A percentile compares a stretch with the other conserved stretches of the same genome.
phyloP scores from a whole-genome alignment of 2,113 vertebrate species.

The Pluvianellus socialis region DNA sequence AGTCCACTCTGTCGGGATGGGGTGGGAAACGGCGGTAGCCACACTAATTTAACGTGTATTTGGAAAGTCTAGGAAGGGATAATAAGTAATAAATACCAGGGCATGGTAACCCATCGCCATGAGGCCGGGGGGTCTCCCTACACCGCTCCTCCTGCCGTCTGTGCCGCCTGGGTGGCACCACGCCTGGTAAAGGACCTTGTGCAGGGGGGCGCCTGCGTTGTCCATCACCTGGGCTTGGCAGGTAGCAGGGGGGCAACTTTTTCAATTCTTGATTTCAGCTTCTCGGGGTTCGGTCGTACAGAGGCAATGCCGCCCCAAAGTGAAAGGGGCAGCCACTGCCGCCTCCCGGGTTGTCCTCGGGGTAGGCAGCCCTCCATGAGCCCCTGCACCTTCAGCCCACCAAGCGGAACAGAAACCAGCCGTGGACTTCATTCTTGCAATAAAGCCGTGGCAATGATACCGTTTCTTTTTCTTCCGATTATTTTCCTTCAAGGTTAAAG shows the following conservation, averaged over 20 bases:
- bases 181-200: not conserved
- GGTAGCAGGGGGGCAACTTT: rapidly evolving
- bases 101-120: rapidly evolving
- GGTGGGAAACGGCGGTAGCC: too few species aligned
- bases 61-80: not conserved
- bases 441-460: not conserved
- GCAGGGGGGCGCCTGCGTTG: not conserved
- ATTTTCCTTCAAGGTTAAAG: not conserved
- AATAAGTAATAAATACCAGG: too few species aligned
- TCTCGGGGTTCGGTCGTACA: not conserved
- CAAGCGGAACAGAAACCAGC: not conserved
- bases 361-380: not conserved
- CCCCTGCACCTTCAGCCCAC: not conserved
- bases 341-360: not conserved
- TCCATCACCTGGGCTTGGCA: not conserved
- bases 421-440: not conserved
- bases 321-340: not conserved
- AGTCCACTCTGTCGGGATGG: not conserved
- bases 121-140: not conserved
- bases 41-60: not conserved
- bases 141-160: rapidly evolving
- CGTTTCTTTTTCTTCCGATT: not conserved
- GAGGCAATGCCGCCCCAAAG: not conserved
- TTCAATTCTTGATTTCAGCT: not conserved
- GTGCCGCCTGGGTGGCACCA: rapidly evolving